Evolutionary conservation across 2,888 invertebrate species (phyloP), one percentile per base, ranked within the genome.

Genomic region (Graphium colonna): DNA sequence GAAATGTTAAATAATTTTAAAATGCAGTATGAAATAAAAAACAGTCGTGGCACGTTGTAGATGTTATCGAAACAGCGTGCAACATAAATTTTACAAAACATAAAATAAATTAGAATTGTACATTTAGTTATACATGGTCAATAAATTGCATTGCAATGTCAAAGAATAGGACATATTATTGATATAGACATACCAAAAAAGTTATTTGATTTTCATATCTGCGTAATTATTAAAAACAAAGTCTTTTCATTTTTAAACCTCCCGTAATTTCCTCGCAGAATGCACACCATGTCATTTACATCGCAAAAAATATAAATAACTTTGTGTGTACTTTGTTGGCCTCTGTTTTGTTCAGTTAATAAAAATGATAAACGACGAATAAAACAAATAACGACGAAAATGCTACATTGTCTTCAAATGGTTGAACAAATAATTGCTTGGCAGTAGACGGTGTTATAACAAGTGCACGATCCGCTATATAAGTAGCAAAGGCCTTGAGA

Each of bases 391-490:
- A 17, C 17, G 39, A 16, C 17, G 16, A 45, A 26, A 45, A 51
- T 44, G 26, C 10, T 2, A 1, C 12, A 26, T 16, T 17, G 44
- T 17, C 36, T 40, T 12, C 15, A 17, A 31, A 45, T 41, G 15
- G 33, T 9, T 40, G 40, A 46, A 18, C 18, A 44, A 45, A 46
- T 46, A 46, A 52, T 52, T 52, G 33, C 46, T 46, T 45, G 18
- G 31, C 16, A 39, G 40, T 33, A 40, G 45, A 52, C 51, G 45
- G 47, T 53, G 40, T 53, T 53, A 33, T 49, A 39, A 53, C 53
- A 53, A 48, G 48, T 53, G 53, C 49, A 49, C 53, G 44, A 49
- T 26, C 12, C 16, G 39, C 18, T 53, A 49, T 53, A 49, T 39
- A 53, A 49, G 43, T 31, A 7, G 39, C 18, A 8, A 18, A 44